These are phyloP conservation scores for Syrrhaptes paradoxus DNA, from an alignment of 2,113 vertebrate species.

Conservation along the genomic window DNA sequence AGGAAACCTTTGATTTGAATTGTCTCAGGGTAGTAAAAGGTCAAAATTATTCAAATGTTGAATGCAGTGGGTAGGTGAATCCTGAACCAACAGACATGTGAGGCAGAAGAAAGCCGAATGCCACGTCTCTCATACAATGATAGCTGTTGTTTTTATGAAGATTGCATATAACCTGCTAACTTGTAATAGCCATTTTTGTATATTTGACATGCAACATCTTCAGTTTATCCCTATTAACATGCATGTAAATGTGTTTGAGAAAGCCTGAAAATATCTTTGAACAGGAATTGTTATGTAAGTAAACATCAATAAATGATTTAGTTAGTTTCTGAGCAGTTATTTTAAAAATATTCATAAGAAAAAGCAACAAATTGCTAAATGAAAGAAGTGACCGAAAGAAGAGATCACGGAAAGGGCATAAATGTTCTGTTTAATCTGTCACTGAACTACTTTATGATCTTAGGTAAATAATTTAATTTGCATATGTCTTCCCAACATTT, in stretches of 20 bases:
- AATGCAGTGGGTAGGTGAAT: conserved; percentile 29
- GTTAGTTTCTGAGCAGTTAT: conserved; percentile 30
- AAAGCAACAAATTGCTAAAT: conserved; percentile 23
- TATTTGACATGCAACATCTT: conserved; percentile 50
- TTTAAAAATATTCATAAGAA: conserved; percentile 27
- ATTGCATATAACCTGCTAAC: conserved; percentile 28
- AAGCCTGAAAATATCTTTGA: conserved; percentile 32
- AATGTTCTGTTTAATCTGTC: neutral
- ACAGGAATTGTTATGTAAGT: conserved; percentile 15
- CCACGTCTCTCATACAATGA: neutral
- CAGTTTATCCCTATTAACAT: conserved; percentile 47
- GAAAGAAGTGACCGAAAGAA: neutral
- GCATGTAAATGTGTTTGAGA: conserved; percentile 40
- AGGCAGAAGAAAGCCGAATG: conserved; percentile 53
- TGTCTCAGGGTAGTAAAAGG: conserved; percentile 52
- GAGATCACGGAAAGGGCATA: neutral
- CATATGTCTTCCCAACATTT: neutral
- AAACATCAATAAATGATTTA: neutral
- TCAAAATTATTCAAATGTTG: conserved; percentile 62
- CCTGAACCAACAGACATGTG: conserved; percentile 3
- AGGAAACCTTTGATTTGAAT: conserved; percentile 53
- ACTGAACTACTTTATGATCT: neutral
- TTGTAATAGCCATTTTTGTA: conserved; percentile 47
- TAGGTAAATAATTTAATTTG: neutral
- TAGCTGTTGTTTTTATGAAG: conserved; percentile 4